Percentiles rank a stretch among this genome's conserved stretches.
Evolutionary conservation across 2,888 invertebrate genomes (phyloP).

Genomic region (Amphipyra tragopoginis): DNA sequence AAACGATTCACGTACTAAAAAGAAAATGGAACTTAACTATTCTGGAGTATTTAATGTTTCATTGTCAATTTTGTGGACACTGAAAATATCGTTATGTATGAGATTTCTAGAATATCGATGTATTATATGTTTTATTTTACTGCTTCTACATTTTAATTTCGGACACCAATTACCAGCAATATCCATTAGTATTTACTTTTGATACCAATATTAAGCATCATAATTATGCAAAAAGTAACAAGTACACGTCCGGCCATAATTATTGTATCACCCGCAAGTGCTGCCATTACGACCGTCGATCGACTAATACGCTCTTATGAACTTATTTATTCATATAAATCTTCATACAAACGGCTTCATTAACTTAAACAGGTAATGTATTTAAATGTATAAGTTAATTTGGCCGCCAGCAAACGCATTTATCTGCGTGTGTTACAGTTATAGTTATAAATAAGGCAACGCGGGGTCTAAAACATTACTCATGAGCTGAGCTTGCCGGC

Average conservation of each 20-base stretch:
- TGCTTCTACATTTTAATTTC: no score
- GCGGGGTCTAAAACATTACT: slow-evolving; percentile 74
- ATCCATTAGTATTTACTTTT: no score
- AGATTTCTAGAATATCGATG: no score
- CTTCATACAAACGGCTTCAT: slow-evolving; percentile 66
- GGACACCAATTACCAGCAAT: no score
- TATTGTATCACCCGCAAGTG: slow-evolving; percentile 44
- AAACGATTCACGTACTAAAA: no score
- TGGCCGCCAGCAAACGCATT: slow-evolving; percentile 72
- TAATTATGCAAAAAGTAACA: slow-evolving; percentile 29
- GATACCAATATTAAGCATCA: no score
- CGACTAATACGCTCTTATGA: slow-evolving; percentile 51
- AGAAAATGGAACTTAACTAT: no score
- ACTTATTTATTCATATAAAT: slow-evolving; percentile 60
- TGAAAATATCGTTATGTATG: no score
- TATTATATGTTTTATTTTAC: no score
- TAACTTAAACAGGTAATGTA: slow-evolving; percentile 59
- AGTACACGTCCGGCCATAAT: slow-evolving; percentile 46
- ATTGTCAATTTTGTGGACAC: no score
- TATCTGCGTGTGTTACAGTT: slow-evolving; percentile 82
- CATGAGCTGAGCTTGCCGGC: slow-evolving; percentile 68
- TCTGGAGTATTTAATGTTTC: no score
- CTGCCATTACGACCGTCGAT: slow-evolving; percentile 41
- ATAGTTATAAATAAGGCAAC: slow-evolving; percentile 80
- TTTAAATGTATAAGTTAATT: slow-evolving; percentile 66